Evolutionary conservation across 2,888 invertebrate species (phyloP).

Genomic region (Muscina levida): DNA sequence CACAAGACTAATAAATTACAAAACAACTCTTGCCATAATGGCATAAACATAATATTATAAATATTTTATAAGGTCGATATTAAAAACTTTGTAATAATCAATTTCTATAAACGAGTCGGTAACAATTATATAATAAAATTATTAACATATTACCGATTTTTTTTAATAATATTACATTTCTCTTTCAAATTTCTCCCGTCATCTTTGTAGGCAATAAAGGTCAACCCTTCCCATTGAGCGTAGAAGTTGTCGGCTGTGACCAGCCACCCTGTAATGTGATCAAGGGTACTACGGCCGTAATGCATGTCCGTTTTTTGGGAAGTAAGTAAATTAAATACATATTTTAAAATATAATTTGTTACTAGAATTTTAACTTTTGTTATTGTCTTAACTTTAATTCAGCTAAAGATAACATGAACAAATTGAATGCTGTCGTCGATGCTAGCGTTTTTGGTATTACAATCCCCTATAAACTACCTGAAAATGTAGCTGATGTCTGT

Average conservation of each 20-base stretch:
- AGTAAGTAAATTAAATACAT: slow-evolving; percentile 67
- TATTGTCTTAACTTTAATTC: not conserved
- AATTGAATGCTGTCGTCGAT: slow-evolving; percentile 66
- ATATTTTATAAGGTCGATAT: no score
- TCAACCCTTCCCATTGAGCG: slow-evolving; percentile 73
- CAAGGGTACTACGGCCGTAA: slow-evolving; percentile 72
- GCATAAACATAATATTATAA: no score
- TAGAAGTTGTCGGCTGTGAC: slow-evolving; percentile 73
- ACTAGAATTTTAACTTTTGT: not conserved
- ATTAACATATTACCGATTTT: no score
- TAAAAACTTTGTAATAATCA: no score
- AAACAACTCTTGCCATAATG: no score
- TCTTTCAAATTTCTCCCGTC: no score
- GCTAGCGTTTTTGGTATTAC: slow-evolving; percentile 77
- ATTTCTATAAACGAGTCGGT: no score
- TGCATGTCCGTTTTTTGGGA: slow-evolving; percentile 75
- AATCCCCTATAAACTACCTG: slow-evolving; percentile 76
- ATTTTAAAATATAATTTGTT: not conserved
- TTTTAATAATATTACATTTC: no score
- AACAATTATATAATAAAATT: no score
- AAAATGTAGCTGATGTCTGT: slow-evolving; percentile 75
- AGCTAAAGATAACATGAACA: slow-evolving; percentile 68
- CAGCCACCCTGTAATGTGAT: slow-evolving; percentile 74
- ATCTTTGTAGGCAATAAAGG: slow-evolving; percentile 67
- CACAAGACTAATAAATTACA: no score